Base-by-base conservation (phyloP, 2,797 vertebrate genomes). In the Fundulus diaphanus region DNA sequence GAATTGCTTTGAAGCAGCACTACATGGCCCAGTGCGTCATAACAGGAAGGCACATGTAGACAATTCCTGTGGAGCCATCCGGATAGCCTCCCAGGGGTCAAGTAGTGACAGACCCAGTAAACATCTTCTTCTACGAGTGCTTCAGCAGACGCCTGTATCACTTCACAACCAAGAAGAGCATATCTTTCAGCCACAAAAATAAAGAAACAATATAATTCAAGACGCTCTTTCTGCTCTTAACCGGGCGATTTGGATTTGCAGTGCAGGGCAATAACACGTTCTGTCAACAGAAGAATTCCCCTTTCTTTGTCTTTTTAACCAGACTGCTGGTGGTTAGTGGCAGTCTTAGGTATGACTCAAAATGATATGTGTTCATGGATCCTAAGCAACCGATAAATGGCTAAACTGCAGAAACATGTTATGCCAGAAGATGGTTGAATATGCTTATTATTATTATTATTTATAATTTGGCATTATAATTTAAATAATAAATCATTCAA, bases 1-100 rank as follows among this genome's bases (percentile, higher is more conserved):
- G 77, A 81, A 29, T 71, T 61, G n/a, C 61, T 20, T 80, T 73
- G 66, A 73, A 52, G 83, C 29, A 61, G 40, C 31, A 72, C 77
- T 79, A 73, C 59, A 80, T 65, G n/a, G 63, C 24, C 2, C 15
- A 74, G 70, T 44, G 66, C 1, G 12, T 71, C 46, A 83, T 61
- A 54, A 72, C n/a, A 56, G 24, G 48, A 54, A 73, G 57, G 66
- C 16, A 46, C 44, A 57, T 44, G 49, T 7, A 70, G 11, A 48
- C 18, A 68, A 49, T 61, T 76, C 29, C 3, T 66, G 73, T 27
- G n/a, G 56, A 33, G 66, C 29, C 11, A 56, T 5, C 15, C 2
- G n/a, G 18, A 33, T 33, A 31, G 16, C 13, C 29, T 59, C 29
- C 29, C 6, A 2, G 31, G 29, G 56, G 15, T 59, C 31, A 31